Conservation (phyloP, 2,113 vertebrate species). For the Aplodontia rufa region DNA sequence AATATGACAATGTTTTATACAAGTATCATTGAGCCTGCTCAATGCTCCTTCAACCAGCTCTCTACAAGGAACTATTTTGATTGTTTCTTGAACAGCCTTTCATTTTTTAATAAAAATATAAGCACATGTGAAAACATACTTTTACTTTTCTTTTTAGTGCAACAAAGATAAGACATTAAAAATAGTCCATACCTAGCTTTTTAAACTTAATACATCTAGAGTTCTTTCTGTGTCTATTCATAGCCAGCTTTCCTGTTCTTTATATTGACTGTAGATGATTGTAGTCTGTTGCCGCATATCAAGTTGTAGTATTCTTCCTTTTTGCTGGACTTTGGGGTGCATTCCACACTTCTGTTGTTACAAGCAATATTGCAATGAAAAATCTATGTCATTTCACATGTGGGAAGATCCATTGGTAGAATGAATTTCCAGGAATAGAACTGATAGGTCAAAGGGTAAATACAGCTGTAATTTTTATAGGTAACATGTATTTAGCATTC, state of each 20-base stretch:
- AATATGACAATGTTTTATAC: not conserved
- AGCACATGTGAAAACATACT: not conserved
- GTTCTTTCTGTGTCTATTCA: not conserved
- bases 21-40: not conserved
- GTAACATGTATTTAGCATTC: not conserved
- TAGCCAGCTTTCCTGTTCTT: not conserved
- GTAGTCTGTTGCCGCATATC: not conserved
- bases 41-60: not conserved
- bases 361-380: not conserved
- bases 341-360: not conserved
- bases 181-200: not conserved
- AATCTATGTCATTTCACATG: not conserved
- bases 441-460: not conserved
- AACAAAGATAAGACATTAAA: not conserved
- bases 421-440: not conserved
- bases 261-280: not conserved
- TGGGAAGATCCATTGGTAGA: not conserved
- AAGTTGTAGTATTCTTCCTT: not conserved
- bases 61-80: not conserved
- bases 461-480: not conserved
- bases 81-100: not conserved
- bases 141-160: not conserved
- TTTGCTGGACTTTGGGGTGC: not conserved
- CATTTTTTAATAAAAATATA: not conserved
- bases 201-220: not conserved